Base-by-base conservation (phyloP, 2,113 vertebrate species). In the Spea multiplicata region DNA sequence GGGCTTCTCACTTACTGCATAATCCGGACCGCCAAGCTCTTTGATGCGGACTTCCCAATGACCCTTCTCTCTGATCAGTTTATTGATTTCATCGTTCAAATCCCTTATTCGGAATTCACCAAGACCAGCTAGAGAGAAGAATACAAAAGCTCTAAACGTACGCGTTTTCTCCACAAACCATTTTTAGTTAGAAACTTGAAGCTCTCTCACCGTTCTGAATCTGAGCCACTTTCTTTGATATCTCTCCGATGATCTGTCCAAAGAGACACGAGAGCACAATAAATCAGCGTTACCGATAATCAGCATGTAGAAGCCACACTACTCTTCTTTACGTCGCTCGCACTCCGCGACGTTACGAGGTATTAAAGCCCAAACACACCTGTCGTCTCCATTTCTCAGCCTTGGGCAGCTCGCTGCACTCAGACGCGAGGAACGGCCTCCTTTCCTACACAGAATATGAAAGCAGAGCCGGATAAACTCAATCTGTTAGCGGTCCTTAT, bases 31-130 rank as follows among this genome's bases (percentile, higher is more conserved):
- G 8, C 97, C 93, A 0, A 99, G 91, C 61, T 99, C 97, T 81
- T 92, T 96, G 86, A 99, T 99, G 62, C 96, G 90, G 78, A 94
- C 90, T 52, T 99, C 96, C 97, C 97, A 99, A 87, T 99, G 97
- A 65, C 97, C 93, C 46, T 99, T 99, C 80, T 99, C 97, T 84
- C 97, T 90, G n/a, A 99, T 91, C 59, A 98, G 90, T 82, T 99
- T 99, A 85, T 99, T 99, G 85, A 99, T 99, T 87, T 99, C 97
- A 90, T 99, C 97, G 0, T 99, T 99, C 71, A 99, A 85, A 85
- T 99, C 97, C 2, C 96, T 92, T 70, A 99, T 99, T 88, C 91
- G 93, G 86, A 99, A 99, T 89, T 99, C 97, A 0, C 97, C 97
- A 30, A 99, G 91, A 72, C 97, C 97, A 76, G 97, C 97, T 99